phyloP scores from a whole-genome alignment of 2,888 invertebrate species.

The Lapara coniferarum region DNA sequence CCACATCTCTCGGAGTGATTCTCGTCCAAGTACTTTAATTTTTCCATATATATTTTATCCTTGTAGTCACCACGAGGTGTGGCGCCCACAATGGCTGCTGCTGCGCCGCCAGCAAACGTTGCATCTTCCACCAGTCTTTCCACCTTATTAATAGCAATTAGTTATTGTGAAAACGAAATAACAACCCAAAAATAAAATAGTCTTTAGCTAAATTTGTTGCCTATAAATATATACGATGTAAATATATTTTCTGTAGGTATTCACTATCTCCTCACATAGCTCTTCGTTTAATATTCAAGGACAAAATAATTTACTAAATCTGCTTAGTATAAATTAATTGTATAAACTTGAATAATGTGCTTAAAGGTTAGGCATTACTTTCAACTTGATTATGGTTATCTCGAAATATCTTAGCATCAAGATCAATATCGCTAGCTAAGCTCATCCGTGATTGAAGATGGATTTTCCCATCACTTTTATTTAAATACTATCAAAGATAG shows the following conservation, averaged over 20 bases:
- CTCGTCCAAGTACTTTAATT: constrained; percentile 76
- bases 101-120: constrained; percentile 56
- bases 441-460: constrained; percentile 4
- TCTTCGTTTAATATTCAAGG: not conserved
- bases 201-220: too few relatives aligned
- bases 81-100: constrained; percentile 38
- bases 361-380: constrained; percentile 3
- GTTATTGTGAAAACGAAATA: too few relatives aligned
- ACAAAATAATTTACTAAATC: not conserved
- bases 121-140: constrained; percentile 76
- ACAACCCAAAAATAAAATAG: too few relatives aligned
- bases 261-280: too few relatives aligned
- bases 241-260: too few relatives aligned
- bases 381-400: constrained; percentile 12
- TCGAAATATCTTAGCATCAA: not conserved
- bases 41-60: constrained; percentile 70
- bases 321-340: not conserved
- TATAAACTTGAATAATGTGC: not conserved
- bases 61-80: constrained; percentile 60
- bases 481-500: not conserved
- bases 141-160: constrained; percentile 48
- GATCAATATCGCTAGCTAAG: constrained; percentile 9
- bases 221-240: too few relatives aligned
- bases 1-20: constrained; percentile 75
- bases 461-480: constrained; percentile 14